Evolutionary conservation across 2,797 vertebrate species (phyloP), one percentile per base, ranked within the genome.

Genomic region (Coregonus suidteri): DNA sequence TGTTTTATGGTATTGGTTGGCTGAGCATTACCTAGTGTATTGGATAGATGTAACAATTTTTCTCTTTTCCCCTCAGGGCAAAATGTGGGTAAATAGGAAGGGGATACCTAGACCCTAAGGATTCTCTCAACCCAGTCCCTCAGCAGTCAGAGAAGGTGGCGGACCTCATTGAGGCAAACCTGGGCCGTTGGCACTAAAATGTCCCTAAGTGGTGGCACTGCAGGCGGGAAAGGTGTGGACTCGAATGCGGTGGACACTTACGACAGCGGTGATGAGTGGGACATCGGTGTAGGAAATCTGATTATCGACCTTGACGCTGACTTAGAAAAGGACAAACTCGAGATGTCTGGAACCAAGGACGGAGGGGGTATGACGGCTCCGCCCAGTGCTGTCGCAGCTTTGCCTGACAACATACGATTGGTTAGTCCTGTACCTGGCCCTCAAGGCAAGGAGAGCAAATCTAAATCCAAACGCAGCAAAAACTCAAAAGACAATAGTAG

Each of bases 171-270:
- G 92, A 94, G 93, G 93, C 93, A 92, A 92, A 91, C 91, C 93
- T 96, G 96, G 97, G 95, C 95, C 86, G 95, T 96, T 98, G 96
- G 97, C 95, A 98, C 96, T 99, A 99, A 99, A 96, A 99, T 99
- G 98, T 99, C 98, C 98, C 98, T 99, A 97, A 99, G 98, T 97
- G 95, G 97, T 96, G 97, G 97, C 97, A 96, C 97, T 97, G 96
- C 98, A 97, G 98, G 98, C 97, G 98, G 98, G 98, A 99, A 99
- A 99, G 98, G 97, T 98, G 97, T 98, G 90, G 98, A 99, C 95
- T 96, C 97, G 86, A 98, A 98, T 96, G 97, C 98, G 91, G 98
- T 99, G 95, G 98, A 99, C 95, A 98, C 97, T 88, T 99, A 99
- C 80, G 98, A 99, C 94, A 99, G 98, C 90, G 98, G 98, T 94